These are phyloP conservation scores for Cygnus olor DNA, from an alignment of 2,797 vertebrate genomes.

Conservation along the genomic window DNA sequence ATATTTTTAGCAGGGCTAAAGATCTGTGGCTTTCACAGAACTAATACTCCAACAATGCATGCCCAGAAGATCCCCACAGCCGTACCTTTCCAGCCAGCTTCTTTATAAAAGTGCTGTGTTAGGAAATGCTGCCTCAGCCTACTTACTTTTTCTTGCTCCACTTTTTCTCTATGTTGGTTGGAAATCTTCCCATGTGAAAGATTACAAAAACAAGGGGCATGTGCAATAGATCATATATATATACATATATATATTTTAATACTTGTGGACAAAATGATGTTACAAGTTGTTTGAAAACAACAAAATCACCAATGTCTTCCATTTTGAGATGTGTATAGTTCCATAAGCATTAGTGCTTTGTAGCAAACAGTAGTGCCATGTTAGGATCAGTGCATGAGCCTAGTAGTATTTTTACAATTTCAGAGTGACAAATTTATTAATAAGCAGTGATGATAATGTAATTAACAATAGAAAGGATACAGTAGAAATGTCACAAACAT, in stretches of 20 bases:
- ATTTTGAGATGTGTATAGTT: slow-evolving; percentile 99
- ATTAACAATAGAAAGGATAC: slow-evolving; percentile 71
- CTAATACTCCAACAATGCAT: neutral
- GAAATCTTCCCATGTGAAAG: slow-evolving; percentile 73
- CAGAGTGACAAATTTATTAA: slow-evolving; percentile 77
- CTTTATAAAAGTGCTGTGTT: slow-evolving; percentile 28
- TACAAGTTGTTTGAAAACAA: slow-evolving; percentile 99
- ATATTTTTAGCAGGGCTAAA: neutral
- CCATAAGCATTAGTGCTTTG: slow-evolving; percentile 95
- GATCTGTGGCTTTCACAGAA: slow-evolving; percentile 12
- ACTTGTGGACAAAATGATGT: slow-evolving; percentile 98
- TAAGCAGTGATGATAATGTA: slow-evolving; percentile 77
- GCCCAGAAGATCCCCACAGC: slow-evolving; percentile 2
- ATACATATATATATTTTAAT: slow-evolving; percentile 84
- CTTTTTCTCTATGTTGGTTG: slow-evolving; percentile 60
- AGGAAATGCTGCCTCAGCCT: slow-evolving; percentile 52
- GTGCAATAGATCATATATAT: slow-evolving; percentile 95
- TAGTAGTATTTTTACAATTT: slow-evolving; percentile 90
- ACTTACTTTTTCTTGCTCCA: slow-evolving; percentile 25
- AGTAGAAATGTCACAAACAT: slow-evolving; percentile 60
- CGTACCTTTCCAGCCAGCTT: slow-evolving; percentile 24
- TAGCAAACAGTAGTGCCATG: slow-evolving; percentile 92
- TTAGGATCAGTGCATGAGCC: slow-evolving; percentile 96
- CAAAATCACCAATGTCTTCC: slow-evolving; percentile 99
- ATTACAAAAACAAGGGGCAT: slow-evolving; percentile 81